phyloP scores from a whole-genome alignment of 2,888 invertebrate genomes.

The Fabriciana adippe region DNA sequence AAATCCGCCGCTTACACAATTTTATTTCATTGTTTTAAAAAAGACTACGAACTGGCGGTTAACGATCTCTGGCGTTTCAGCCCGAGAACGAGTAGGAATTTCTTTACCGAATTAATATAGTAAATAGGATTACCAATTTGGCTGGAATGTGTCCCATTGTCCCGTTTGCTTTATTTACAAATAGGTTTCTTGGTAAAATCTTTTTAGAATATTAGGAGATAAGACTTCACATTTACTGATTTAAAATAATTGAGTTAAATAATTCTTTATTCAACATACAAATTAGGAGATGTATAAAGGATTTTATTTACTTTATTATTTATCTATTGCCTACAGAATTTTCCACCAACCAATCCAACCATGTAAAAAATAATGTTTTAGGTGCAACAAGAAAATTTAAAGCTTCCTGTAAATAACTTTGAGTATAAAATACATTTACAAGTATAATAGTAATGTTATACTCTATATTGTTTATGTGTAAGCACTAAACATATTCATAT shows the following conservation, averaged over 20 bases:
- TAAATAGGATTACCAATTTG: constrained; percentile 27
- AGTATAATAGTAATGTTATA: too few species aligned
- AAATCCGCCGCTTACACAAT: constrained; percentile 37
- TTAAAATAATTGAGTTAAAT: background rate
- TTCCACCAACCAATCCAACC: too few species aligned
- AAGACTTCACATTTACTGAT: background rate
- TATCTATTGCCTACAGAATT: too few species aligned
- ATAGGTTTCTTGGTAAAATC: constrained; percentile 7
- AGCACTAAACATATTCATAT: too few species aligned
- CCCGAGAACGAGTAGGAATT: constrained; percentile 28
- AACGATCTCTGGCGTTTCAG: constrained; percentile 29
- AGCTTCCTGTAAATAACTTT: too few species aligned
- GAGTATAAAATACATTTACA: too few species aligned
- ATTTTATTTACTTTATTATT: too few species aligned
- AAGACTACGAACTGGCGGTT: constrained; percentile 29
- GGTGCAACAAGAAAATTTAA: too few species aligned
- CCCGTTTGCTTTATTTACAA: constrained; percentile 21
- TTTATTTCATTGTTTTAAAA: constrained; percentile 39
- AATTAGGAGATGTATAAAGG: background rate
- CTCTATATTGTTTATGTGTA: too few species aligned
- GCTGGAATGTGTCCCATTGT: constrained; percentile 24
- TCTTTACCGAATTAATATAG: constrained; percentile 29
- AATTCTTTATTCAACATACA: background rate
- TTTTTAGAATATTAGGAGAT: background rate
- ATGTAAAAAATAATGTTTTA: too few species aligned